phyloP scores from a whole-genome alignment of 2,113 vertebrate species.

The Amazona guildingii region DNA sequence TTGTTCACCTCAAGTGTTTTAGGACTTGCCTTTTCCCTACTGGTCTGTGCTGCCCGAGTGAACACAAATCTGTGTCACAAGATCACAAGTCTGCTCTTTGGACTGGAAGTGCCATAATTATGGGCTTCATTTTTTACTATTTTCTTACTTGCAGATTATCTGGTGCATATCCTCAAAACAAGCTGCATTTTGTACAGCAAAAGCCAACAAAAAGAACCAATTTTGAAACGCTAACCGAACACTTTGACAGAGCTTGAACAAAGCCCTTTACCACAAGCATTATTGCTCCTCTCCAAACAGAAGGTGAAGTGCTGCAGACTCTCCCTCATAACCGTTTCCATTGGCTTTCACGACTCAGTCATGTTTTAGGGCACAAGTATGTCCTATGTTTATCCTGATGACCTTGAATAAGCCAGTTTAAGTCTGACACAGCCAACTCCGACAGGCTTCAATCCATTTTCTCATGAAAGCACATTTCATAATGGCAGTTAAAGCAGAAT shows the following conservation, averaged over 20 bases:
- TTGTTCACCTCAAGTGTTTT: not conserved
- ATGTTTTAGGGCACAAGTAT: not conserved
- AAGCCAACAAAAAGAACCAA: not conserved
- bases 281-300: rapidly evolving
- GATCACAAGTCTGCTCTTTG: rapidly evolving
- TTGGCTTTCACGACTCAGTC: rapidly evolving
- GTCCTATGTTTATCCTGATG: not conserved
- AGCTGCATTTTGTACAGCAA: not conserved
- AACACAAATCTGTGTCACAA: not conserved
- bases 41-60: not conserved
- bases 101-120: not conserved
- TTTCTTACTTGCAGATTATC: not conserved
- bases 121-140: rapidly evolving
- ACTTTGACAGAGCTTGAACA: not conserved
- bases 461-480: not conserved
- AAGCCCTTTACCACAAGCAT: not conserved
- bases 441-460: not conserved
- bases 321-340: not conserved
- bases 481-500: not conserved
- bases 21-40: not conserved
- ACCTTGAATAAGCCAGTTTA: not conserved
- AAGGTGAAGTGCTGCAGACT: not conserved
- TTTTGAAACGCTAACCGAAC: rapidly evolving
- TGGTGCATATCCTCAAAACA: rapidly evolving
- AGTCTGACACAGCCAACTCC: not conserved